A percentile compares a stretch with the other conserved stretches of the same genome.
Evolutionary conservation across 2,888 invertebrate species (phyloP).

Genomic region (Eugnorisma glareosa): DNA sequence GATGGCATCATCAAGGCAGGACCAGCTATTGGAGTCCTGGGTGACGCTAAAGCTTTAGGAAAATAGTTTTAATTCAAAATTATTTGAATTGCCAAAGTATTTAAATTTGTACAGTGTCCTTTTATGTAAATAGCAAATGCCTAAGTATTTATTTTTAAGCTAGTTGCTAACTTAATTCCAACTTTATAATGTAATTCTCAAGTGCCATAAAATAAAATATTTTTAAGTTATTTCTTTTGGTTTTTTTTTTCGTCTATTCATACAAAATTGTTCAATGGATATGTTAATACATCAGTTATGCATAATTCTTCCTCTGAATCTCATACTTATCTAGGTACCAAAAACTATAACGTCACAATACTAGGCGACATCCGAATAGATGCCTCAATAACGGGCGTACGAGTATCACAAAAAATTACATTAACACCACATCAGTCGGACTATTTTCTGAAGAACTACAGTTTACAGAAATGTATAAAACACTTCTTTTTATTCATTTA

Average conservation of each 20-base stretch:
- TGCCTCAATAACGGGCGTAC: no score
- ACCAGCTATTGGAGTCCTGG: slow-evolving; percentile 75
- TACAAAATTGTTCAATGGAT: not conserved
- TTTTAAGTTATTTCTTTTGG: not conserved
- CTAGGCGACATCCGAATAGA: no score
- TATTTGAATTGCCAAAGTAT: slow-evolving; percentile 6
- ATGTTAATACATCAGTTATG: not conserved
- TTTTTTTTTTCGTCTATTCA: not conserved
- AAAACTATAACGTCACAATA: no score
- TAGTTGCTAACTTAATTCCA: not conserved
- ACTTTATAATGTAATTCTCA: not conserved
- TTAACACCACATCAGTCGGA: no score
- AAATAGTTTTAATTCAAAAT: not conserved
- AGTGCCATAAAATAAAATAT: slow-evolving; percentile 10
- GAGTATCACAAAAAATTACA: no score
- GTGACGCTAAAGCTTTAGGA: slow-evolving; percentile 67
- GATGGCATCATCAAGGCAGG: slow-evolving; percentile 77
- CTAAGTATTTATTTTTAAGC: slow-evolving; percentile 14
- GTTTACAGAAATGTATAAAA: no score
- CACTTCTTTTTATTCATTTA: no score
- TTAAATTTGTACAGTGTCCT: not conserved
- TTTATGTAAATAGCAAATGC: not conserved
- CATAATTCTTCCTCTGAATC: no score
- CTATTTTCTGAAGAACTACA: no score
- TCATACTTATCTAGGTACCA: no score